A percentile compares a stretch with the other conserved stretches of the same genome.
phyloP scores from a whole-genome alignment of 2,113 vertebrate genomes.

The Pao palembangensis region DNA sequence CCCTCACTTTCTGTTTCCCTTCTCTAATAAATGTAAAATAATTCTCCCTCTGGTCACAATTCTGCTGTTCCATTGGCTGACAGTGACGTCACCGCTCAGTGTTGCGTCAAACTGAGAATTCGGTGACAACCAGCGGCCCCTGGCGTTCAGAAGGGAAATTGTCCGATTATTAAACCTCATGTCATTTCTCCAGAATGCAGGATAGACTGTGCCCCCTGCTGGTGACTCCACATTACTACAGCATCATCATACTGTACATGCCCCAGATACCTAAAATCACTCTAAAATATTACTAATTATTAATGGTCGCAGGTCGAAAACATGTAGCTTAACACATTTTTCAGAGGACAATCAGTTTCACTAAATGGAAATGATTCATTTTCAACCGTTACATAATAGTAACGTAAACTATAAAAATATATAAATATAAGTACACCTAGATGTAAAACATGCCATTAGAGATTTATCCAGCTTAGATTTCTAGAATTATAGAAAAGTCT shows the following conservation, averaged over 20 bases:
- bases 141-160: slow-evolving; percentile 43
- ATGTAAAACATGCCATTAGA: too few species aligned
- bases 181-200: slow-evolving; percentile 23
- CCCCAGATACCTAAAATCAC: background rate
- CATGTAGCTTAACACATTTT: too few species aligned
- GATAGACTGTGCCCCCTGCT: slow-evolving; percentile 25
- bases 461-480: too few species aligned
- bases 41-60: slow-evolving; percentile 8
- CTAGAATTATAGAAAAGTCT: too few species aligned
- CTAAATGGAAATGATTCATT: too few species aligned
- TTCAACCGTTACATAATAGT: too few species aligned
- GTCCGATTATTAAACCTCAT: slow-evolving; percentile 37
- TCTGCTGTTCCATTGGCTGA: slow-evolving; percentile 67
- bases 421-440: too few species aligned
- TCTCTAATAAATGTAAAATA: slow-evolving; percentile 41
- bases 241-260: background rate
- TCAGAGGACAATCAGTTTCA: too few species aligned
- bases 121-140: slow-evolving; percentile 58
- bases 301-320: too few species aligned
- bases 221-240: slow-evolving; percentile 28
- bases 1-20: background rate
- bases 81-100: slow-evolving; percentile 75
- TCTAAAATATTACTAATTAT: too few species aligned
- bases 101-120: slow-evolving; percentile 49
- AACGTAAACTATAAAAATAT: too few species aligned